These are phyloP conservation scores for Lordiphosa collinella DNA, from an alignment of 1,140 invertebrate species.

Conservation along the genomic window DNA sequence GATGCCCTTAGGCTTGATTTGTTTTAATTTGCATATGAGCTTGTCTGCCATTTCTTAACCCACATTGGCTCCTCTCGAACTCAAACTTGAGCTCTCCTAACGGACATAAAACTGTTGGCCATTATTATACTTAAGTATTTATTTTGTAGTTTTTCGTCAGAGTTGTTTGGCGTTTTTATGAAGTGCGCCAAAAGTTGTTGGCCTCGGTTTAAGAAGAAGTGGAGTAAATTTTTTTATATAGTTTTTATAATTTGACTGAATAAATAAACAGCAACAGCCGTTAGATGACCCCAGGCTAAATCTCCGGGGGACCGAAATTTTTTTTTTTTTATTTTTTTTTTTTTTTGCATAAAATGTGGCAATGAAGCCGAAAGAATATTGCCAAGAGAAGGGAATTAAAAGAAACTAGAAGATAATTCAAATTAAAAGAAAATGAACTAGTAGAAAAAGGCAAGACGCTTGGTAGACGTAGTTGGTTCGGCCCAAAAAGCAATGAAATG, in stretches of 20 bases:
- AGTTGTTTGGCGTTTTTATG: constrained; percentile 49
- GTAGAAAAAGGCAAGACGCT: too few relatives aligned
- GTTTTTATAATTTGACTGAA: constrained; percentile 8
- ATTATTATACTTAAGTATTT: constrained; percentile 69
- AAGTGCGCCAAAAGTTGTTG: constrained; percentile 47
- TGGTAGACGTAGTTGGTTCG: too few relatives aligned
- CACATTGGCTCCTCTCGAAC: constrained; percentile 40
- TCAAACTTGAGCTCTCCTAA: constrained; percentile 51
- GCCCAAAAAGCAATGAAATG: too few relatives aligned
- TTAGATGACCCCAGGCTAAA: constrained; percentile 41
- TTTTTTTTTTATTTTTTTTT: constrained; percentile 11
- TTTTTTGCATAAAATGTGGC: constrained; percentile 42
- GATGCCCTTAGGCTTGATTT: constrained; percentile 68
- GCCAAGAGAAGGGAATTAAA: background rate
- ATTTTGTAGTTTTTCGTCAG: constrained; percentile 48
- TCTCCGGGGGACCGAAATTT: constrained; percentile 19
- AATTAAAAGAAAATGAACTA: background rate
- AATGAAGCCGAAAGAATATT: constrained; percentile 16
- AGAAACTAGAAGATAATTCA: background rate
- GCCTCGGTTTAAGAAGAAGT: constrained; percentile 46
- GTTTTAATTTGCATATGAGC: constrained; percentile 40
- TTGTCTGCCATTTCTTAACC: constrained; percentile 34
- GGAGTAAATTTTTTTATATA: constrained; percentile 26
- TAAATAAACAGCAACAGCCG: constrained; percentile 40
- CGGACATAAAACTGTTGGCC: constrained; percentile 49